Base-by-base conservation (phyloP, 2,113 vertebrate genomes). In the Lagenorhynchus albirostris region DNA sequence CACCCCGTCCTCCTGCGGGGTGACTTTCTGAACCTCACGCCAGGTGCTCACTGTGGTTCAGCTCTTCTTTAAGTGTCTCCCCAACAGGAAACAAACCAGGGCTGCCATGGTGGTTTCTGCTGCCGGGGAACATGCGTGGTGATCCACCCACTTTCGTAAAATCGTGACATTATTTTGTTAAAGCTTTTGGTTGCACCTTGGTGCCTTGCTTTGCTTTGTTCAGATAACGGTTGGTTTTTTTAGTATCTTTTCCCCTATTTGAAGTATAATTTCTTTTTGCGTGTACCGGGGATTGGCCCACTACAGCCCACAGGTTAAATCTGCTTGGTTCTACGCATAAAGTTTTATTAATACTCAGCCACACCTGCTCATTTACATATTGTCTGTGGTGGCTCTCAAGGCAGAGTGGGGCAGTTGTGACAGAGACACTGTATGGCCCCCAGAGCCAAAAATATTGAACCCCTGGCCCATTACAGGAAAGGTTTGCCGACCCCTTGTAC, bases 81-180 rank as follows among this genome's bases (percentile, higher is more conserved):
- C 21, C 62, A 18, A 21, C 50, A 87, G 96, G 94, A 96, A 87
- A 23, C 23, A n/a, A 65, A 4, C 63, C 53, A 62, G 10, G 83
- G 17, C 94, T 7, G 0, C 67, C 17, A 17, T 29, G 15, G 36
- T 80, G 41, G 82, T 13, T 71, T 71, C 9, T 8, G 18, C 89
- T 53, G 26, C 70, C 0, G 0, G 29, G 55, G 41, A 77, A 7
- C 25, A 33, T 2, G 2, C 8, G 0, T 63, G 76, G 4, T 53
- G 74, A 5, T 79, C 44, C 8, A 25, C 13, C 68, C 50, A 53
- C 29, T 76, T 47, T 1, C 36, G 55, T 73, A 71, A 21, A 60
- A 63, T 10, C 44, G 15, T 60, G 65, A 60, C 21, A 6, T 53
- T 33, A 1, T 41, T 87, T 70, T 74, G 15, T 68, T 15, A 29